Conservation (phyloP, 2,888 invertebrate species). For the Encarsia formosa region DNA sequence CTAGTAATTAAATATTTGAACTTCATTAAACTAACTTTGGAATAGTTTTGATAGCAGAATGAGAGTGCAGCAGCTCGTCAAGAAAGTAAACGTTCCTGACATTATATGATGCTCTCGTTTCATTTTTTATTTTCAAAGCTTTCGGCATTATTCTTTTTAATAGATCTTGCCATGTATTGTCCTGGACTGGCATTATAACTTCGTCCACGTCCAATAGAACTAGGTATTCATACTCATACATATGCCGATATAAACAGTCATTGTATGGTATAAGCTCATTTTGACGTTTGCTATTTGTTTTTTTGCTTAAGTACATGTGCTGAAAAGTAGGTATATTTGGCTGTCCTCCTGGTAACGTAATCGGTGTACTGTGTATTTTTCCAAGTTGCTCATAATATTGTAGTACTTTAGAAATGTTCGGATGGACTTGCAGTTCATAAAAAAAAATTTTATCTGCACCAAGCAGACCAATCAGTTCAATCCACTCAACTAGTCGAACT, state of each 20-base stretch:
- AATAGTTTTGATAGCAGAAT: conserved; percentile 74
- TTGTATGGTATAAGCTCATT: conserved; percentile 95
- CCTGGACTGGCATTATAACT: conserved; percentile 84
- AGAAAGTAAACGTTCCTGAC: conserved; percentile 90
- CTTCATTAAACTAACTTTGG: conserved; percentile 57
- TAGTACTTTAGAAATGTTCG: conserved; percentile 82
- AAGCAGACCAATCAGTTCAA: conserved; percentile 77
- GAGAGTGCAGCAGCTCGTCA: conserved; percentile 78
- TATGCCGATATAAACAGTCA: conserved; percentile 89
- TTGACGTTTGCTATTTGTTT: conserved; percentile 88
- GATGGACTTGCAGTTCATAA: conserved; percentile 83
- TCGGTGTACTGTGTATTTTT: conserved; percentile 70
- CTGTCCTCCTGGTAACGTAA: conserved; percentile 83
- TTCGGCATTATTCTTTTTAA: conserved; percentile 70
- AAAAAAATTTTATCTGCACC: conserved; percentile 91
- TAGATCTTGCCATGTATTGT: conserved; percentile 70
- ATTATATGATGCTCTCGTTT: conserved; percentile 75
- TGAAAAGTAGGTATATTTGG: conserved; percentile 86
- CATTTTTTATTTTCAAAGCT: conserved; percentile 64
- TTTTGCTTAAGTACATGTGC: conserved; percentile 84
- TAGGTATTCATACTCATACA: conserved; percentile 85
- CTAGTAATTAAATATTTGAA: too few relatives aligned
- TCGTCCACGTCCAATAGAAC: conserved; percentile 93
- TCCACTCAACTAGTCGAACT: conserved; percentile 88
- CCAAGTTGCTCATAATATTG: conserved; percentile 62